Base-by-base conservation (phyloP, 2,797 vertebrate species). In the Geotria australis region DNA sequence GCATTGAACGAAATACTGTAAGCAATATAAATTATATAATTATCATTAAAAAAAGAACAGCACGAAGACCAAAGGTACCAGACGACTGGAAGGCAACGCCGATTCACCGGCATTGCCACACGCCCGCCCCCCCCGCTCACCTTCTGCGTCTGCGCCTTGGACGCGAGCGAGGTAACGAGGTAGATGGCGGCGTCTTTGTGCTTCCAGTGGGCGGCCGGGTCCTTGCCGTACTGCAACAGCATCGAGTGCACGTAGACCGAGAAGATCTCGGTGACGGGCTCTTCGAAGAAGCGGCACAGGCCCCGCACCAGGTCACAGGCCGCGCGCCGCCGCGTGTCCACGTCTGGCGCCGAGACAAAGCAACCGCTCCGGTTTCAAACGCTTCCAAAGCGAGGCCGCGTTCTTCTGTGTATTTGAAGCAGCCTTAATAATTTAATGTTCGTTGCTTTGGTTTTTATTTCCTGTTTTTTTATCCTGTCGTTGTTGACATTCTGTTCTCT, bases 141-240 rank as follows among this genome's bases (percentile, higher is more conserved):
- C 85, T 94, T 96, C 67, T 94, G 88, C 3, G 91, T 98, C 63
- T 96, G 91, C 57, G 88, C 91, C 76, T 98, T 96, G 5, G 89
- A 98, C 10, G 91, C 89, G 66, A 98, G 73, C 9, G 91, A 98
- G 0, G 91, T 98, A 63, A 98, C 91, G 61, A 98, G 73, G 67
- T 94, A 98, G 71, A 94, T 96, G 47, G 91, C 88, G 56, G 86
- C 85, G 63, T 98, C 91, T 70, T 98, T 98, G 70, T 95, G 91
- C 64, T 96, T 98, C 91, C 89, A 96, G 73, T 96, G 93, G 61
- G 74, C 67, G 46, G 76, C 67, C 1, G 88, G 91, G 64, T 83
- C 91, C 71, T 94, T 95, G 53, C 85, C 80, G 46, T 85, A 94
- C 67, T 98, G 83, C 9, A 70, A 68, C 57, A 98, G 73, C 89